Conservation (phyloP, 2,888 invertebrate species). For the Sinohyriopsis cumingii region DNA sequence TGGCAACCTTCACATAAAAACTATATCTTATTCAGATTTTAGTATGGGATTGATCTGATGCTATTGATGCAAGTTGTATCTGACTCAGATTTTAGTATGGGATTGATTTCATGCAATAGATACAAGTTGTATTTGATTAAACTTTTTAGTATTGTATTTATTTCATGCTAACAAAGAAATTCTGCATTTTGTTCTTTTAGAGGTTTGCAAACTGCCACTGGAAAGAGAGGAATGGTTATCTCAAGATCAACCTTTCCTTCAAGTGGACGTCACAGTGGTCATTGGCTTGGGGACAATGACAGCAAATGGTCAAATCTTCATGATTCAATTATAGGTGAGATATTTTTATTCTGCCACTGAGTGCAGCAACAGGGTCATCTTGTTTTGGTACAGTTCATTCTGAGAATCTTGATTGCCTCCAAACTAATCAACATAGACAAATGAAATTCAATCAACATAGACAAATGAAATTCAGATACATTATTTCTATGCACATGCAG, state of each 20-base stretch:
- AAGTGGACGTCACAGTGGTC: conserved; percentile 59
- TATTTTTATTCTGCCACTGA: neutral
- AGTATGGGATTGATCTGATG: no score
- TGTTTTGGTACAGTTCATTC: no score
- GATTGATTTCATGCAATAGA: no score
- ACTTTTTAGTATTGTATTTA: no score
- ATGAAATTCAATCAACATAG: neutral
- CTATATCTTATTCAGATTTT: no score
- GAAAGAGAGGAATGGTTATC: conserved; percentile 76
- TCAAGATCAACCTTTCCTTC: conserved; percentile 68
- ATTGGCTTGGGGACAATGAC: conserved; percentile 69
- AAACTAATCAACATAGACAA: neutral
- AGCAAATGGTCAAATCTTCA: conserved; percentile 70
- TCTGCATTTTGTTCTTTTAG: conserved; percentile 11
- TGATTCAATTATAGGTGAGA: conserved; percentile 74
- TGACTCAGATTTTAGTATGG: no score
- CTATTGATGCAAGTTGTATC: no score
- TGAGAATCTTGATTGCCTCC: neutral
- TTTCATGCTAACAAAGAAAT: no score
- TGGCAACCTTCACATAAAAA: no score
- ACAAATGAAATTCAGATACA: no score
- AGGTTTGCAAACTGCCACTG: conserved; percentile 51
- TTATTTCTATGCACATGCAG: no score
- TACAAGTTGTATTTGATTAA: no score
- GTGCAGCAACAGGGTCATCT: neutral